Conservation (phyloP, 2,888 invertebrate genomes). For the Altica lythri region DNA sequence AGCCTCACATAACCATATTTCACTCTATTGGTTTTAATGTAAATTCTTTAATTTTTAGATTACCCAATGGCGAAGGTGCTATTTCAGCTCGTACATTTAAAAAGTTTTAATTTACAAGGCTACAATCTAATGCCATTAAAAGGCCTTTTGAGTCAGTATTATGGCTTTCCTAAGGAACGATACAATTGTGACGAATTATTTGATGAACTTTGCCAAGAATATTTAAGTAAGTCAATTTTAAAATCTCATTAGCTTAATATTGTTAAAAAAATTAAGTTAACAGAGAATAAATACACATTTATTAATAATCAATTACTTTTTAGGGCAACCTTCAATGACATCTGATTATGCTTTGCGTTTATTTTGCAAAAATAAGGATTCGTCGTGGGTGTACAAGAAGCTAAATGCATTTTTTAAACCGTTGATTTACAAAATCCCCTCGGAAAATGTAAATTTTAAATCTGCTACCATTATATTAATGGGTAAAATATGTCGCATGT, state of each 20-base stretch:
- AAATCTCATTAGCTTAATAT: too few relatives aligned
- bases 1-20: too few relatives aligned
- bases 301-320: slow-evolving; percentile 13
- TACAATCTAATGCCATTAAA: slow-evolving; percentile 51
- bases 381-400: slow-evolving; percentile 54
- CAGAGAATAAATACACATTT: too few relatives aligned
- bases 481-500: slow-evolving; percentile 42
- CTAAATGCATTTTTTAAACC: slow-evolving; percentile 49
- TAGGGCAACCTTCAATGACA: slow-evolving; percentile 44
- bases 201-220: slow-evolving; percentile 48
- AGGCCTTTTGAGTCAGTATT: slow-evolving; percentile 50
- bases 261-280: too few relatives aligned
- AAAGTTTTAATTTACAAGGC: slow-evolving; percentile 43
- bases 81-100: slow-evolving; percentile 51
- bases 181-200: slow-evolving; percentile 46
- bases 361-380: slow-evolving; percentile 54
- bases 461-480: slow-evolving; percentile 45
- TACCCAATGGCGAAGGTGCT: slow-evolving; percentile 53
- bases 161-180: slow-evolving; percentile 53
- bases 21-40: too few relatives aligned
- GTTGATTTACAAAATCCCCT: slow-evolving; percentile 40
- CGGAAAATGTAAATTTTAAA: slow-evolving; percentile 44
- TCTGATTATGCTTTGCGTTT: slow-evolving; percentile 50
- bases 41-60: slow-evolving; percentile 50
- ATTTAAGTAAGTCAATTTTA: slow-evolving; percentile 54